Percentiles rank a stretch among this genome's conserved stretches.
phyloP scores from a whole-genome alignment of 2,888 invertebrate species.

The Thelaira solivaga region DNA sequence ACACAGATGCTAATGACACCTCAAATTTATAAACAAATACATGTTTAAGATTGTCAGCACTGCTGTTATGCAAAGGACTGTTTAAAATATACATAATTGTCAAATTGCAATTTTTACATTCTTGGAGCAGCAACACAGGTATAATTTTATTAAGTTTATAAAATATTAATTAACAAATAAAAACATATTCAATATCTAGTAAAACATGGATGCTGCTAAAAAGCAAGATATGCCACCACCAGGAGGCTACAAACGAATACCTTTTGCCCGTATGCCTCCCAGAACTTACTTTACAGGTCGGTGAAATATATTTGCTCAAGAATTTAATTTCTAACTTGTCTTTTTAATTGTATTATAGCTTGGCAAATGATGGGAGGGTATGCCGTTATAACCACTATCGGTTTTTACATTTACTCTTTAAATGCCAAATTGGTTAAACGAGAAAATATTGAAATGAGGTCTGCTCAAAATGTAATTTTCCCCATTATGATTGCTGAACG shows the following conservation, averaged over 20 bases:
- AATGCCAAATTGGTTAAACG: slow-evolving; percentile 79
- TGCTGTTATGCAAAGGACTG: slow-evolving; percentile 71
- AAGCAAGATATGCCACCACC: slow-evolving; percentile 95
- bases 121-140: slow-evolving; percentile 15
- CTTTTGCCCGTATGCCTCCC: slow-evolving; percentile 84
- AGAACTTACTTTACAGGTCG: slow-evolving; percentile 85
- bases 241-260: slow-evolving; percentile 91
- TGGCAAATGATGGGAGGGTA: slow-evolving; percentile 82
- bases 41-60: slow-evolving; percentile 62
- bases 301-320: neutral
- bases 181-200: neutral
- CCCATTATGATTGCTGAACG: slow-evolving; percentile 90
- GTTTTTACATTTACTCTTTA: slow-evolving; percentile 80
- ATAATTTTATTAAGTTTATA: neutral
- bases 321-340: neutral
- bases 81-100: slow-evolving; percentile 65
- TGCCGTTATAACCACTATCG: slow-evolving; percentile 79
- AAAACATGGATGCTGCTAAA: slow-evolving; percentile 72
- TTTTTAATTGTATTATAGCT: slow-evolving; percentile 75
- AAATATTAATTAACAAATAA: neutral
- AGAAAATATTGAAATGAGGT: slow-evolving; percentile 85
- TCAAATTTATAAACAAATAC: slow-evolving; percentile 11
- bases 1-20: slow-evolving; percentile 7
- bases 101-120: slow-evolving; percentile 46
- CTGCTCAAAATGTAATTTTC: slow-evolving; percentile 85